Base-by-base conservation (phyloP, 2,113 vertebrate genomes). In the Embiotoca jacksoni region DNA sequence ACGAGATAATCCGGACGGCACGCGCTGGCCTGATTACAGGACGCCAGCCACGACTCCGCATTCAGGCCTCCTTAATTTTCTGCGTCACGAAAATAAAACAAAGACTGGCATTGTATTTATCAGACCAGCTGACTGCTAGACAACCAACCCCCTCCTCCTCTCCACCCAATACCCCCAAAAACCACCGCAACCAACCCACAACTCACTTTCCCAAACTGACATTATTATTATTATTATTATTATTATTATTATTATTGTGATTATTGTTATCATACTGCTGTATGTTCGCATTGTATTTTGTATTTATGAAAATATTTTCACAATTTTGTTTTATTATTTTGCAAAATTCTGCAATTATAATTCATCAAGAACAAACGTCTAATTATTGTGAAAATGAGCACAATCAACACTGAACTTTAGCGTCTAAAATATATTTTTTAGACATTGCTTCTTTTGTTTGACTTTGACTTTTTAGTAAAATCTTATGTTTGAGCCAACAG, bases 1-100 rank as follows among this genome's bases (percentile, higher is more conserved):
- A 97, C 95, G 95, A 96, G 97, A 96, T 99, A 98, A 99, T 99
- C 97, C 96, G 96, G 89, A 94, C 94, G 95, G 96, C 97, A 97
- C 97, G 97, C 96, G 97, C 93, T 95, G 92, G 94, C 94, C 94
- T 98, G 97, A 98, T 99, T 97, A 97, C 95, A 95, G 95, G 96
- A 95, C 96, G 94, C 94, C 92, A 90, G 88, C 92, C 95, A 86
- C 93, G 87, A 95, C 92, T 90, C 90, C 94, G 95, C 93, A 92
- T 95, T 94, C 91, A 92, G 89, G 85, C 88, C 88, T 95, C 94
- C 95, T 95, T 95, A 92, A 97, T 95, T 96, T 96, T 96, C 95
- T 96, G 96, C 96, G 92, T 96, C 95, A 96, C 91, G 92, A 95
- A 94, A 92, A 95, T 91, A 95, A 95, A 95, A 94, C 92, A 94